Evolutionary conservation across 2,113 vertebrate species (phyloP), one percentile per base, ranked within the genome.

Genomic region (Myiagra hebetior): DNA sequence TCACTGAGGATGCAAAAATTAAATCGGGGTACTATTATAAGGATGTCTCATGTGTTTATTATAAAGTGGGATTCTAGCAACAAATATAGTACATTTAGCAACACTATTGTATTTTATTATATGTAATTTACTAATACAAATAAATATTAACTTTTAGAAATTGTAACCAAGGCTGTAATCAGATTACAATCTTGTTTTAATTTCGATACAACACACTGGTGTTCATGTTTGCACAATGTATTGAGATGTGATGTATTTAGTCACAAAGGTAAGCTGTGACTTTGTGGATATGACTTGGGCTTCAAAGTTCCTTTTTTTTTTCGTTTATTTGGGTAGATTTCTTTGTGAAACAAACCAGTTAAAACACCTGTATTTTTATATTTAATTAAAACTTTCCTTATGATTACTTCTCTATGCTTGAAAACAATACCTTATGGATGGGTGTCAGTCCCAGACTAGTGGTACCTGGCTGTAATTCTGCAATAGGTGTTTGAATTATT

Each of bases 131-230:
- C 98, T 97, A 98, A 98, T 97, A 97, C 94, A 90, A 97, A 98
- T 97, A 97, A 98, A 98, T 98, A 97, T 97, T 98, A 97, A 97
- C 96, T 98, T 99, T 98, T 98, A 98, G 98, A 98, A 96, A 96
- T 97, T 94, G 96, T 98, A 98, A 97, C 97, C 94, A 96, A 98
- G 97, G 97, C 97, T 98, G 97, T 98, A 98, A 97, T 98, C 96
- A 93, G 98, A 98, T 98, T 98, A 97, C 97, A 98, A 98, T 97
- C 96, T 98, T 98, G 98, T 98, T 98, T 98, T 98, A 97, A 98
- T 98, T 98, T 98, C 98, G 96, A 98, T 97, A 98, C 98, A 98
- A 98, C 99, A 99, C 99, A 99, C 99, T 99, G 99, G 98, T 99
- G 98, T 99, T 98, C 96, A 97, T 98, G 98, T 98, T 99, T 99